Percentiles rank a stretch among this genome's conserved stretches.
Evolutionary conservation across 1,140 invertebrate genomes (phyloP).

Genomic region (Heliothis subflexa): DNA sequence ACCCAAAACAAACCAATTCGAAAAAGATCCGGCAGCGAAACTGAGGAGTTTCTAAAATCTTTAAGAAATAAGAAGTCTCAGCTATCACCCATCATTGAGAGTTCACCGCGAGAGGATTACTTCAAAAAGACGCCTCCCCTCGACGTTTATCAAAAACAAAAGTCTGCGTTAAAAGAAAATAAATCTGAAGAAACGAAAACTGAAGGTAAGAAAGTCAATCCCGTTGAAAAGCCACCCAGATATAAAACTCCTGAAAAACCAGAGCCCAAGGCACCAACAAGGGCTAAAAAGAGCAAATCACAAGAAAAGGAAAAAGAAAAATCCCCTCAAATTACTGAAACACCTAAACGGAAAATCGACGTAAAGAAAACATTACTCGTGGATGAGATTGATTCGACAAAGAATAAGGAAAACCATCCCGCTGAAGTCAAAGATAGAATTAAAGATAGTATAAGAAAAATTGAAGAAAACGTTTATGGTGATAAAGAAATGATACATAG

Average conservation of each 20-base stretch:
- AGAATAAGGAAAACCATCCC: conserved; percentile 64
- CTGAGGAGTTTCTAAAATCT: conserved; percentile 85
- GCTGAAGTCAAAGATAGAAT: conserved; percentile 80
- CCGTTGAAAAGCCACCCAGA: conserved; percentile 84
- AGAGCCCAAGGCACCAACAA: conserved; percentile 76
- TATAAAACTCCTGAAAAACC: conserved; percentile 73
- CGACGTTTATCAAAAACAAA: conserved; percentile 74
- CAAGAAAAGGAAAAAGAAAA: conserved; percentile 70
- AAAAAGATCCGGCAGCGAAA: conserved; percentile 85
- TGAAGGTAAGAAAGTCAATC: conserved; percentile 79
- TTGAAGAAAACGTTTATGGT: conserved; percentile 86
- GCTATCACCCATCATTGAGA: conserved; percentile 92
- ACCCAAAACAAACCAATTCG: conserved; percentile 75
- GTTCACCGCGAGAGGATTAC: conserved; percentile 89
- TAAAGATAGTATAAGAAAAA: conserved; percentile 80
- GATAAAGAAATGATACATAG: conserved; percentile 89
- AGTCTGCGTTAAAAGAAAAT: conserved; percentile 66
- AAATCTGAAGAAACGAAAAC: conserved; percentile 54
- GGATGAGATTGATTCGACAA: conserved; percentile 77
- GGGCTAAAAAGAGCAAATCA: conserved; percentile 76
- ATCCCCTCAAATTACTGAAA: conserved; percentile 74
- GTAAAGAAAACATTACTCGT: conserved; percentile 75
- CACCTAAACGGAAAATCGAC: conserved; percentile 80
- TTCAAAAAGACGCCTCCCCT: conserved; percentile 86
- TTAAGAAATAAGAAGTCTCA: conserved; percentile 88